phyloP scores from a whole-genome alignment of 2,888 invertebrate species.

The Hydraecia micacea region DNA sequence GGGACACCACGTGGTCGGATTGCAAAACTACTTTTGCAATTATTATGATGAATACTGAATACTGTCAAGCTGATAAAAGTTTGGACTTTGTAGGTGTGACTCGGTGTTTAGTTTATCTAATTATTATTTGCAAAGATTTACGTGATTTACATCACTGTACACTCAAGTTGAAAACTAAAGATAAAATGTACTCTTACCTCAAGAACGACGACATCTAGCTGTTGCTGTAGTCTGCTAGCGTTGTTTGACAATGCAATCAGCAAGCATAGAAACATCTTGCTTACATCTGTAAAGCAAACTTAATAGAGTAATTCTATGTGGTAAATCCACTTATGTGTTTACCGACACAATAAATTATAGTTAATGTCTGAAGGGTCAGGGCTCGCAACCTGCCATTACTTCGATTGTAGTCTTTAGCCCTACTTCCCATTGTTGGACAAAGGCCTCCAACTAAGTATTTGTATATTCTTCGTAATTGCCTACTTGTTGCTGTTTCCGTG shows the following conservation, averaged over 20 bases:
- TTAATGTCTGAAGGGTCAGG: slow-evolving; percentile 57
- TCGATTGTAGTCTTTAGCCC: slow-evolving; percentile 53
- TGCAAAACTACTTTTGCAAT: slow-evolving; percentile 12
- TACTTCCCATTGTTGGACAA: slow-evolving; percentile 55
- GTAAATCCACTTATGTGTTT: slow-evolving; percentile 36
- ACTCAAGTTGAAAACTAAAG: background rate
- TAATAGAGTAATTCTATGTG: slow-evolving; percentile 46
- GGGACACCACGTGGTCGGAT: slow-evolving; percentile 1
- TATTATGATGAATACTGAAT: background rate
- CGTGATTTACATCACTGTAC: background rate
- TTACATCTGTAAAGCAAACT: slow-evolving; percentile 13
- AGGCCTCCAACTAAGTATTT: slow-evolving; percentile 40
- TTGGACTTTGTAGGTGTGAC: slow-evolving; percentile 15
- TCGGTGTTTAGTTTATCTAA: slow-evolving; percentile 11
- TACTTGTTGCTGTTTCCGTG: slow-evolving; percentile 51
- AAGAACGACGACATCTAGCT: background rate
- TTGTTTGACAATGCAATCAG: background rate
- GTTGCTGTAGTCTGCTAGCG: too few relatives aligned
- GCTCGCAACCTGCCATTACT: slow-evolving; percentile 51
- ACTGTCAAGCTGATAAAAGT: slow-evolving; percentile 4
- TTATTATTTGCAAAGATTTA: background rate
- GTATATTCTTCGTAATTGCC: slow-evolving; percentile 43
- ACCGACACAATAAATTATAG: slow-evolving; percentile 45
- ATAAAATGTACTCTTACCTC: background rate
- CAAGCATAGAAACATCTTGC: background rate